A percentile compares a stretch with the other conserved stretches of the same genome.
phyloP scores from a whole-genome alignment of 2,888 invertebrate species.

The Ectemnius cavifrons region DNA sequence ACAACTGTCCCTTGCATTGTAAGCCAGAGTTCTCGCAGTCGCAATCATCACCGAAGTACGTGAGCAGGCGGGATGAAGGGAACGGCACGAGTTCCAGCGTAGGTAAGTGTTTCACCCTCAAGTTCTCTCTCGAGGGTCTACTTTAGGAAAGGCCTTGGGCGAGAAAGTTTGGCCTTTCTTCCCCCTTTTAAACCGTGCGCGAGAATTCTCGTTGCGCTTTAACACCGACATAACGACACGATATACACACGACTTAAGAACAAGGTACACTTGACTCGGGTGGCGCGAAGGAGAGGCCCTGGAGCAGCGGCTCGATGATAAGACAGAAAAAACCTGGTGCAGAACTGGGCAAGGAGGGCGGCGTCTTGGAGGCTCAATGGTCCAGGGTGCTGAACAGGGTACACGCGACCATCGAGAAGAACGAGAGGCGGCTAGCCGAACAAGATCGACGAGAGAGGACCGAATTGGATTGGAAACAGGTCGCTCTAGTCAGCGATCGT shows the following conservation, averaged over 20 bases:
- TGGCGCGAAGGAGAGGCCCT: not conserved
- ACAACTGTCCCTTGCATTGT: slow-evolving; percentile 69
- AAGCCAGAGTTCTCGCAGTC: slow-evolving; percentile 62
- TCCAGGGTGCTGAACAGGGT: slow-evolving; percentile 84
- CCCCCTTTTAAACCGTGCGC: no score
- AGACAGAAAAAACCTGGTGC: slow-evolving; percentile 6
- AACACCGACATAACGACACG: slow-evolving; percentile 2
- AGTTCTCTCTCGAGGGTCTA: not conserved
- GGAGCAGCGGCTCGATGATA: slow-evolving; percentile 2
- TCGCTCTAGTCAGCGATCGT: slow-evolving; percentile 90
- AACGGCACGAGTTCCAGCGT: slow-evolving; percentile 64
- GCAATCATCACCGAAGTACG: slow-evolving; percentile 65
- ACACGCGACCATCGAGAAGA: slow-evolving; percentile 87
- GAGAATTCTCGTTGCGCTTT: no score
- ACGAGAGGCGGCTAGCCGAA: slow-evolving; percentile 88
- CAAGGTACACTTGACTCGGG: not conserved
- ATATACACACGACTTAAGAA: not conserved
- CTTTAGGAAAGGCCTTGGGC: not conserved
- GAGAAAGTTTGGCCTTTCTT: no score
- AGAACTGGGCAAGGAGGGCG: slow-evolving; percentile 67
- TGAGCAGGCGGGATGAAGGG: slow-evolving; percentile 58
- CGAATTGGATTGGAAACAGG: slow-evolving; percentile 90
- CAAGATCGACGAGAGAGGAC: slow-evolving; percentile 89
- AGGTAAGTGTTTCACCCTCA: slow-evolving; percentile 52
- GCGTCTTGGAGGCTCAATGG: slow-evolving; percentile 83